Percentiles rank a stretch among this genome's conserved stretches.
These are phyloP conservation scores for Colaptes auratus DNA, from an alignment of 2,113 vertebrate genomes.

Conservation along the genomic window DNA sequence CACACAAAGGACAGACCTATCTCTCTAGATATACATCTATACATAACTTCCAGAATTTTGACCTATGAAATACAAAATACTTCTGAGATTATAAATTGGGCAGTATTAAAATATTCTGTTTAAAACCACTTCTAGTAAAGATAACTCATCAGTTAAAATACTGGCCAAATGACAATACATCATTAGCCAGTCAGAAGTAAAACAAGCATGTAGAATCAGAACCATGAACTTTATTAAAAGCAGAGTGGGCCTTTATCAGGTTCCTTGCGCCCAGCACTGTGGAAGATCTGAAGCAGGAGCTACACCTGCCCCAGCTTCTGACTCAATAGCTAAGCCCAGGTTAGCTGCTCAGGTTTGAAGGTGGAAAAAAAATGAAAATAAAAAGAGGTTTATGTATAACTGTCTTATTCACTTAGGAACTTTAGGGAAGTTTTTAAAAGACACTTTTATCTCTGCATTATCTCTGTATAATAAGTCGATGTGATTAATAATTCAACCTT, in stretches of 20 bases:
- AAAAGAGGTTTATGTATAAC: not conserved
- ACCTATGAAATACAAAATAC: not conserved
- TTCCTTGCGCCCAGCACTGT: not conserved
- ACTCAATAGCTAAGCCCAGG: not conserved
- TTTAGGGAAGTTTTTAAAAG: not conserved
- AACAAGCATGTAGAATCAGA: not conserved
- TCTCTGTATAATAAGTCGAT: not conserved
- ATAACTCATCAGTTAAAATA: not conserved
- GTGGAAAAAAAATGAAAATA: not conserved
- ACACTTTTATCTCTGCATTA: not conserved
- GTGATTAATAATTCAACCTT: not conserved
- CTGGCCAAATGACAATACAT: not conserved
- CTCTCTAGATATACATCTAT: not conserved
- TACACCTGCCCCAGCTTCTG: too few relatives aligned
- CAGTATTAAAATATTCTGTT: not conserved
- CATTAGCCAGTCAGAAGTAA: not conserved
- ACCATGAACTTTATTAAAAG: not conserved
- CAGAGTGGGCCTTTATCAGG: not conserved
- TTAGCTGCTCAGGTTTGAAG: not conserved
- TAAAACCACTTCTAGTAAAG: not conserved
- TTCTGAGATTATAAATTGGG: not conserved
- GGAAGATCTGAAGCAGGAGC: not conserved
- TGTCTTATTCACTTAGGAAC: not conserved
- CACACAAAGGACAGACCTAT: not conserved
- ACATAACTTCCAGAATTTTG: not conserved